Evolutionary conservation across 2,113 vertebrate species (phyloP).

Genomic region (Aleadryas rufinucha): DNA sequence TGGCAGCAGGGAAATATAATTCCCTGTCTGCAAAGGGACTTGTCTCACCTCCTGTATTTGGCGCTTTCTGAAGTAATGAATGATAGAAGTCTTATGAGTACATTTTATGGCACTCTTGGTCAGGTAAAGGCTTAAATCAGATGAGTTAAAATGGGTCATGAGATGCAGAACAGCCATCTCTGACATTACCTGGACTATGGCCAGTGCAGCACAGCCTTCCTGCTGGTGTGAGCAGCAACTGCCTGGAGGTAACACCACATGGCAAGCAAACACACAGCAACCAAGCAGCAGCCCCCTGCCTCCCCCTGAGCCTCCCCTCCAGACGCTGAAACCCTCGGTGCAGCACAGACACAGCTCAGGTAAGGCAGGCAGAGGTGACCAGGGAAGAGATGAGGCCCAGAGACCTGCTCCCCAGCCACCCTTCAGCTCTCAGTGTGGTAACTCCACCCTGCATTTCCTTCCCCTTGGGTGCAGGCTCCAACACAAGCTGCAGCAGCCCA

Average conservation of each 20-base stretch:
- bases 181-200: constrained; percentile 31
- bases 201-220: constrained; percentile 28
- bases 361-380: background rate
- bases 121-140: constrained; percentile 60
- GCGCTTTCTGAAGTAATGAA: constrained; percentile 18
- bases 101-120: constrained; percentile 32
- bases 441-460: background rate
- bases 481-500: background rate
- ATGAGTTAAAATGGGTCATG: constrained; percentile 42
- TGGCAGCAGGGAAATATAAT: constrained; percentile 1
- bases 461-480: background rate
- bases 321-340: background rate
- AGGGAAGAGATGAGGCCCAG: background rate
- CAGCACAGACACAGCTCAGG: accelerated
- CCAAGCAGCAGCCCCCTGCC: background rate
- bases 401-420: background rate
- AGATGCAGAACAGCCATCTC: constrained; percentile 33
- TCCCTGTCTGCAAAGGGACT: background rate
- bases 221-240: background rate
- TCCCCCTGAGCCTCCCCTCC: background rate
- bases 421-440: background rate
- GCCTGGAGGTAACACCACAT: background rate
- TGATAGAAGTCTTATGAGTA: background rate
- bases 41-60: background rate
- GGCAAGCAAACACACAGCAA: background rate